phyloP scores from a whole-genome alignment of 2,797 vertebrate species.

The Molossus alvarezi region DNA sequence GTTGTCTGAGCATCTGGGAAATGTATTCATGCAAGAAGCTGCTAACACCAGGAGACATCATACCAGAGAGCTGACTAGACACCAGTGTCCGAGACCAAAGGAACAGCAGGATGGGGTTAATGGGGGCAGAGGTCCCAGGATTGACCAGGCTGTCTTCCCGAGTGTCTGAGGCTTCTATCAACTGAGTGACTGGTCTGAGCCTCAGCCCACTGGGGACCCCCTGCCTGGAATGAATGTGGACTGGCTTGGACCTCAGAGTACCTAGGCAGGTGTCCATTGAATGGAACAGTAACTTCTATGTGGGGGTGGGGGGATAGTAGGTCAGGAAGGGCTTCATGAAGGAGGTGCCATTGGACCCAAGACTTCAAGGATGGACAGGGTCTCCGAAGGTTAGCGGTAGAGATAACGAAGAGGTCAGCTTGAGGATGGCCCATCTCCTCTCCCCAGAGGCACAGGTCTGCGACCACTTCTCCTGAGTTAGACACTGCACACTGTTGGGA shows the following conservation, averaged over 20 bases:
- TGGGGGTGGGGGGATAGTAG: neutral
- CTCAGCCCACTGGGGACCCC: neutral
- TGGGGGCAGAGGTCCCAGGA: neutral
- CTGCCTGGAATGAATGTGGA: neutral
- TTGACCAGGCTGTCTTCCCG: neutral
- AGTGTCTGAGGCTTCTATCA: neutral
- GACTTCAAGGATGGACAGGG: neutral
- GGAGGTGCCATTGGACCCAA: neutral
- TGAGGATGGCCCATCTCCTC: neutral
- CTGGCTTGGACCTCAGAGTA: neutral
- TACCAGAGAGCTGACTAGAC: neutral
- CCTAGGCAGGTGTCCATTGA: neutral
- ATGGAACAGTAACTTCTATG: neutral
- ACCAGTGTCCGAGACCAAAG: neutral
- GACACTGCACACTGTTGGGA: neutral
- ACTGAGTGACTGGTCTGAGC: neutral
- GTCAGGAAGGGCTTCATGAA: neutral
- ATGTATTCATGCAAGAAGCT: neutral
- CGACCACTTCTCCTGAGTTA: neutral
- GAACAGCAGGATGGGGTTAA: neutral
- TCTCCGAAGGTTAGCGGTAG: neutral
- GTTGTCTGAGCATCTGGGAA: neutral
- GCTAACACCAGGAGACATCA: neutral
- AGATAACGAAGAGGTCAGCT: neutral
- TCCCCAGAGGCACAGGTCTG: neutral